phyloP scores from a whole-genome alignment of 2,888 invertebrate species.

The Sesia apiformis region DNA sequence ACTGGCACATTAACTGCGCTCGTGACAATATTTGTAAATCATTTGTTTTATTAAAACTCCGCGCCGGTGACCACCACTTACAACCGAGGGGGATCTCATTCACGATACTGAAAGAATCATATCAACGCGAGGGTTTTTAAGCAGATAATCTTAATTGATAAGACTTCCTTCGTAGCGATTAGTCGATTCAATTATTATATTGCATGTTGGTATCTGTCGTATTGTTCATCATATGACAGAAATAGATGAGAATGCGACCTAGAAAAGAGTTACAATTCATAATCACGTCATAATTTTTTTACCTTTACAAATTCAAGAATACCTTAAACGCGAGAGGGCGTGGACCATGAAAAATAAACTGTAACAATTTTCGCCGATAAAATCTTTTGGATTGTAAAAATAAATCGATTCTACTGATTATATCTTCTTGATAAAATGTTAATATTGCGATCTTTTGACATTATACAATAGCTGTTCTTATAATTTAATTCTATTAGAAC shows the following conservation, averaged over 20 bases:
- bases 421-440: too few species aligned
- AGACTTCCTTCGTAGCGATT: conserved; percentile 45
- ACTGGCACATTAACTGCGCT: too few species aligned
- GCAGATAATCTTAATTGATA: conserved; percentile 66
- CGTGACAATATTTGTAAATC: too few species aligned
- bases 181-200: conserved; percentile 39
- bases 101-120: conserved; percentile 51
- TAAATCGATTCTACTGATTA: too few species aligned
- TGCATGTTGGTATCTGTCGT: neutral
- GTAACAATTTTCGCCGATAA: too few species aligned
- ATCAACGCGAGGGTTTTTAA: conserved; percentile 57
- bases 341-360: too few species aligned
- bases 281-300: neutral
- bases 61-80: conserved; percentile 13
- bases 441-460: too few species aligned
- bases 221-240: neutral
- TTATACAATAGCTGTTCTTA: too few species aligned
- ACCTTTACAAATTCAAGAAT: neutral
- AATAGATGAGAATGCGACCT: neutral
- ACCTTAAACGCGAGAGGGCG: too few species aligned
- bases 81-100: conserved; percentile 28
- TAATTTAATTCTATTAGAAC: too few species aligned
- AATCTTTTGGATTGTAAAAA: too few species aligned
- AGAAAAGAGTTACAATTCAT: neutral
- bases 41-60: too few species aligned